A percentile compares a stretch with the other conserved stretches of the same genome.
phyloP scores from a whole-genome alignment of 2,797 vertebrate genomes.

The Sciurus vulgaris region DNA sequence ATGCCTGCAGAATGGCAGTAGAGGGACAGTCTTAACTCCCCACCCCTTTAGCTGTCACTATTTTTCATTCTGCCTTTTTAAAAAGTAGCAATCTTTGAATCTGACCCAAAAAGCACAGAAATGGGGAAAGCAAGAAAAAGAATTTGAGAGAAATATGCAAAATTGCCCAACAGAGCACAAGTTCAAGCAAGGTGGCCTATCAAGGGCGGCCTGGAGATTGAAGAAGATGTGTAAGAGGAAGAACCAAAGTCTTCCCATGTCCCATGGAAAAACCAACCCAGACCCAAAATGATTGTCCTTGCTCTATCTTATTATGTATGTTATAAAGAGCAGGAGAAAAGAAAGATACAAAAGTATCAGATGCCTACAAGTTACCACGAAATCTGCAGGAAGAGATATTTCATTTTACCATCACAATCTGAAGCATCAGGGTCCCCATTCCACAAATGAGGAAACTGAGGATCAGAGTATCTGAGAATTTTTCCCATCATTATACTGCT shows the following conservation, averaged over 20 bases:
- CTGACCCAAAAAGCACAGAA: slow-evolving; percentile 4
- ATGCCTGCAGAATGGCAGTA: background rate
- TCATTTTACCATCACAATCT: background rate
- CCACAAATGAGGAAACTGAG: background rate
- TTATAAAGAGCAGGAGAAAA: background rate
- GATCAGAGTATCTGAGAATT: too few relatives aligned
- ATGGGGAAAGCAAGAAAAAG: background rate
- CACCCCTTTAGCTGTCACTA: background rate
- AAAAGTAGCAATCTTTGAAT: background rate
- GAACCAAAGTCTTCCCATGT: background rate
- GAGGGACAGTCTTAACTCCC: background rate
- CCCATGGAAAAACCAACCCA: background rate
- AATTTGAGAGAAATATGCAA: background rate
- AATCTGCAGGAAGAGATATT: background rate
- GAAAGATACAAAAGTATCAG: background rate
- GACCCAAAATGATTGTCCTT: background rate
- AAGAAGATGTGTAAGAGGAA: background rate
- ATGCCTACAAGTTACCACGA: background rate
- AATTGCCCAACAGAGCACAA: background rate
- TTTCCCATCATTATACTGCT: background rate
- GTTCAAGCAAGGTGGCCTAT: background rate
- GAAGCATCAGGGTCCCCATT: too few relatives aligned
- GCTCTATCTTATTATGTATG: background rate
- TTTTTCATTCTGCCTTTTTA: background rate
- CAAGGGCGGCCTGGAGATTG: background rate